These are phyloP conservation scores for Gasteruption jaculator DNA, from an alignment of 2,888 invertebrate genomes.

Conservation along the genomic window DNA sequence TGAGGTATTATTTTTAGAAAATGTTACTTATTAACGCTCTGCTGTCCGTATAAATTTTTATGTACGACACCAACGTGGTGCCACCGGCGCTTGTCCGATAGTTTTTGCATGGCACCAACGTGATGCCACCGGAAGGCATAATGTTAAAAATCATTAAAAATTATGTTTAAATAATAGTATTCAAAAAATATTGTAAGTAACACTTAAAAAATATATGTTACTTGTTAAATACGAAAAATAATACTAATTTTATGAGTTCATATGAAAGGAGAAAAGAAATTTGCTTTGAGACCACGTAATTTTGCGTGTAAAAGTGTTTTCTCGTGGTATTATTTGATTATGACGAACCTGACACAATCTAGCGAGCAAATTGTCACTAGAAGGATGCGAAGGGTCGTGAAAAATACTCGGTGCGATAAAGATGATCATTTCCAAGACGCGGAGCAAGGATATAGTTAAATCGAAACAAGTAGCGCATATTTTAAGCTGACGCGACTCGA, in stretches of 20 bases:
- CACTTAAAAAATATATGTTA: too few species aligned
- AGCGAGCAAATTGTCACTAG: slow-evolving; percentile 69
- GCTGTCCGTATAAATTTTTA: too few species aligned
- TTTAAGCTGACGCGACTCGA: slow-evolving; percentile 71
- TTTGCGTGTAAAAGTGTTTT: neutral
- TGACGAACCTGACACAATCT: slow-evolving; percentile 61
- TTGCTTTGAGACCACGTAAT: neutral
- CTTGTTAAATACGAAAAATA: too few species aligned
- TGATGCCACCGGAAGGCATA: too few species aligned
- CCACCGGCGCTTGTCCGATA: too few species aligned
- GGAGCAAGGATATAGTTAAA: slow-evolving; percentile 69
- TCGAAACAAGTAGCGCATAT: slow-evolving; percentile 83
- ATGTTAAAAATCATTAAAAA: too few species aligned
- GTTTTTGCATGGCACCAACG: too few species aligned
- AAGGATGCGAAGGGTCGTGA: slow-evolving; percentile 57
- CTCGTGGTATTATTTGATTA: neutral
- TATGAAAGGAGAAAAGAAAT: slow-evolving; percentile 12
- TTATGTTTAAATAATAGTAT: too few species aligned
- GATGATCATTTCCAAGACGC: slow-evolving; percentile 77
- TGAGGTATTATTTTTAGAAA: too few species aligned
- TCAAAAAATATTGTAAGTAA: too few species aligned
- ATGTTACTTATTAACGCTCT: too few species aligned
- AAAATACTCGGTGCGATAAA: slow-evolving; percentile 64
- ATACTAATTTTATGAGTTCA: slow-evolving; percentile 10
- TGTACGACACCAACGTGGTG: too few species aligned